Evolutionary conservation across 1,140 invertebrate genomes (phyloP), one percentile per base, ranked within the genome.

Genomic region (Macrobrachium rosenbergii): DNA sequence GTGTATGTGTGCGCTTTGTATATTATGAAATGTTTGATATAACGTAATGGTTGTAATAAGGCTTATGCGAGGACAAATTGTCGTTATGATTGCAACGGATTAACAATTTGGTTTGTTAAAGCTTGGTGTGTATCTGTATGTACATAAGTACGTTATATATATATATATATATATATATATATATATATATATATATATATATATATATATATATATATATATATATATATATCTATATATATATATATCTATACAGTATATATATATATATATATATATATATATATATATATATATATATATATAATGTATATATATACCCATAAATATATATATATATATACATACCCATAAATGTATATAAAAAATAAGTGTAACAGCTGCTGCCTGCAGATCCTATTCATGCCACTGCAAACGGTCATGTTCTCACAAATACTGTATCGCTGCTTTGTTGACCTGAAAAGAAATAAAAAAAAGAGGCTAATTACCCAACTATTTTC

Each of bases 151-250:
- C 5, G 17, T 2, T 52, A 21, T 72, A 23, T 23, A 72, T 72
- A 23, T 1, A 0, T 72, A 72, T 72, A 37, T 72, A 37, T 72
- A 37, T 72, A 72, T 72, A 72, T 72, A 37, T 72, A 72, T 72
- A 72, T 72, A 72, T 37, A 72, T 72, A 72, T 72, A 72, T 72
- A 72, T 72, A 72, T 72, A 28, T 72, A 72, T 72, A 72, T 72
- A 72, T 72, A 72, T 72, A 72, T 72, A 72, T 28, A 21, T 72
- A 72, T 72, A 21, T 72, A 72, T 28, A 10, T 72, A 28, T 72
- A 8, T 72, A 28, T 72, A 23, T 72, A 72, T 72, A 28, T 72
- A 72, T 72, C 5, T 72, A 72, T 72, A 72, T 72, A 28, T 72
- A 72, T 72, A 72, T 72, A 72, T 72, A 72, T 72, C 17, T 72